These are phyloP conservation scores for Aradophagus sp. DNA, from an alignment of 1,140 invertebrate species.

Conservation along the genomic window DNA sequence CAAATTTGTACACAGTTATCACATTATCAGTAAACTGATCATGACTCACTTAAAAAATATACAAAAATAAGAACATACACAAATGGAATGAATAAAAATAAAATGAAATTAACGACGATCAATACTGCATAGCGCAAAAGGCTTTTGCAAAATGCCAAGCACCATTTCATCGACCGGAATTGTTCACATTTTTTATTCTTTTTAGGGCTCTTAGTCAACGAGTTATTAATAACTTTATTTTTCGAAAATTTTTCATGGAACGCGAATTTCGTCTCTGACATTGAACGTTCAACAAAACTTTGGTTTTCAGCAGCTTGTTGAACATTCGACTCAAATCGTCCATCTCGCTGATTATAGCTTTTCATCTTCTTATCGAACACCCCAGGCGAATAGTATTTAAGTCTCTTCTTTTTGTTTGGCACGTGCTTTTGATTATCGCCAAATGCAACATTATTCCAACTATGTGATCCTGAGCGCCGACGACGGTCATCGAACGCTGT, in stretches of 20 bases:
- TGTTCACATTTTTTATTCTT: background rate
- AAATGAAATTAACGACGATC: conserved; percentile 3
- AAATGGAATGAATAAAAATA: conserved; percentile 17
- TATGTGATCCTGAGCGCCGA: background rate
- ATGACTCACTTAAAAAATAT: conserved; percentile 14
- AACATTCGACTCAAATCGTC: no score
- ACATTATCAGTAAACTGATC: no score
- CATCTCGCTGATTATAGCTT: no score
- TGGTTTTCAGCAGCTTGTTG: no score
- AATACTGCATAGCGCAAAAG: background rate
- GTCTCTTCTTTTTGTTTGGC: conserved; percentile 29
- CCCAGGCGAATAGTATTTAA: conserved; percentile 47
- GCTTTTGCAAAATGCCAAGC: background rate
- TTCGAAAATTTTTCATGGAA: no score
- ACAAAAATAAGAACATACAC: conserved; percentile 21
- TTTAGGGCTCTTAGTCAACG: background rate
- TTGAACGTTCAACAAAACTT: no score
- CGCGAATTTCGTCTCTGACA: no score
- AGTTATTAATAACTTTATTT: background rate
- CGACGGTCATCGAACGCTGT: background rate
- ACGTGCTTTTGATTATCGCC: background rate
- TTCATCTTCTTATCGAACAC: conserved; percentile 45
- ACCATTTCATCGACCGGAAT: background rate
- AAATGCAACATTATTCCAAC: background rate
- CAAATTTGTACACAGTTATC: no score